A percentile compares a stretch with the other conserved stretches of the same genome.
Evolutionary conservation across 1,140 invertebrate species (phyloP).

Genomic region (Acromyrmex heyeri): DNA sequence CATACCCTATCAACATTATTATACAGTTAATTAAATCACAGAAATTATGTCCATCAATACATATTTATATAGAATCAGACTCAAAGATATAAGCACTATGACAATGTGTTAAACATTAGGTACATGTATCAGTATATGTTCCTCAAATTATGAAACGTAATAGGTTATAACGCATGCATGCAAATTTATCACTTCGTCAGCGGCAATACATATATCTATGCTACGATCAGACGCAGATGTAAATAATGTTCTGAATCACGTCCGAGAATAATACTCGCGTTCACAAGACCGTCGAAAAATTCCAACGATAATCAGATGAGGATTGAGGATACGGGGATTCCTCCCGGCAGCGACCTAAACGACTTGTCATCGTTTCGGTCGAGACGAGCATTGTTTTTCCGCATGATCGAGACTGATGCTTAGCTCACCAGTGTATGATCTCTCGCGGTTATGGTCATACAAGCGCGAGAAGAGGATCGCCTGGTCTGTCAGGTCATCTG

Average conservation of each 20-base stretch:
- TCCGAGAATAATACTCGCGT: slow-evolving; percentile 25
- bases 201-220: not conserved
- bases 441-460: not conserved
- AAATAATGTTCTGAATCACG: slow-evolving; percentile 38
- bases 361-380: not conserved
- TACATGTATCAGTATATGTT: not conserved
- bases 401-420: not conserved
- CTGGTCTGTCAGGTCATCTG: not conserved
- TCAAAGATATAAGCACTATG: not conserved
- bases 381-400: slow-evolving; percentile 11
- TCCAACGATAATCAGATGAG: not conserved
- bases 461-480: not conserved
- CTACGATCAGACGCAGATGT: not conserved
- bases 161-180: not conserved
- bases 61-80: not conserved
- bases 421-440: slow-evolving; percentile 20
- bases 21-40: slow-evolving; percentile 9
- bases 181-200: not conserved
- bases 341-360: too few species aligned
- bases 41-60: not conserved
- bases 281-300: not conserved
- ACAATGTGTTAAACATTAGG: not conserved
- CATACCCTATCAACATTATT: slow-evolving; percentile 41
- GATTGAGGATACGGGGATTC: not conserved
- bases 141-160: not conserved